Evolutionary conservation across 2,113 vertebrate species (phyloP).

Genomic region (Anoura caudifer): DNA sequence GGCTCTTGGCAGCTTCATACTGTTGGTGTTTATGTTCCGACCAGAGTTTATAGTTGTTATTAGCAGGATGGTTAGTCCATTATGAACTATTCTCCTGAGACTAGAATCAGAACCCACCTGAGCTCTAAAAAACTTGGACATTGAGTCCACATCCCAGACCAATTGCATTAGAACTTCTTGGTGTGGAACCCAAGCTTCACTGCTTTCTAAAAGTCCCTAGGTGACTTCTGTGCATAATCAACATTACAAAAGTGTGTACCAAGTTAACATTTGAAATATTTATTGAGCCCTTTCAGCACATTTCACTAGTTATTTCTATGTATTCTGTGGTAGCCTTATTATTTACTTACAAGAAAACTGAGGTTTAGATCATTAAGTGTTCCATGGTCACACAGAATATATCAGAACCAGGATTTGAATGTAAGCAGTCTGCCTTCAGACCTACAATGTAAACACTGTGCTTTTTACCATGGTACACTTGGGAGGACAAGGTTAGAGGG

Average conservation of each 20-base stretch:
- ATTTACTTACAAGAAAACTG: background rate
- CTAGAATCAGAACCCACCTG: background rate
- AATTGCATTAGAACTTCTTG: background rate
- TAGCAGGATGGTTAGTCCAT: background rate
- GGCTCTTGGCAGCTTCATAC: background rate
- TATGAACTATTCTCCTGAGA: background rate
- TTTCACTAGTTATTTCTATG: background rate
- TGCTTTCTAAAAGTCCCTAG: background rate
- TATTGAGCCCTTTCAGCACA: background rate
- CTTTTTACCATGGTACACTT: background rate
- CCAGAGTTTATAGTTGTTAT: background rate
- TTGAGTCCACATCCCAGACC: background rate
- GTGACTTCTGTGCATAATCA: background rate
- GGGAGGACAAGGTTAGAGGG: background rate
- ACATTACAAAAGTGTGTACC: background rate
- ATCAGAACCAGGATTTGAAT: background rate
- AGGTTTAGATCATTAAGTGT: background rate
- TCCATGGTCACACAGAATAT: background rate
- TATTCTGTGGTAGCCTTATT: background rate
- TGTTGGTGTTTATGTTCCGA: background rate
- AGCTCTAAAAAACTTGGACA: background rate
- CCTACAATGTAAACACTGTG: accelerated
- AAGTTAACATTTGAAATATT: background rate
- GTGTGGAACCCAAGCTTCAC: background rate
- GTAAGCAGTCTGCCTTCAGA: background rate